phyloP scores from a whole-genome alignment of 2,113 vertebrate genomes.

The Melanotaenia duboulayi region DNA sequence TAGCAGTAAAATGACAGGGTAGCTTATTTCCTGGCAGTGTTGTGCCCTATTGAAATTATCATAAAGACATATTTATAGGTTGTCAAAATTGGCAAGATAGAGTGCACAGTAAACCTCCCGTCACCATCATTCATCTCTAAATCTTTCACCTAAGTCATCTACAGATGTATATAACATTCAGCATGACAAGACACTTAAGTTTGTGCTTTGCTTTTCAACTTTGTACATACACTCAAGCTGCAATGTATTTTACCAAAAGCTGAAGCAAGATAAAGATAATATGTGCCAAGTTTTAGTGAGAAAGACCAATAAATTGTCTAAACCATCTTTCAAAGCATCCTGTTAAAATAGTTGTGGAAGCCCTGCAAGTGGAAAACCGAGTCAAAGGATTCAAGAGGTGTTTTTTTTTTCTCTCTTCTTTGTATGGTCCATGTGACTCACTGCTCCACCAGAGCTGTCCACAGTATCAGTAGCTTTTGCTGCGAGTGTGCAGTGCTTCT shows the following conservation, averaged over 20 bases:
- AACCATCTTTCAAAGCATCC: background rate
- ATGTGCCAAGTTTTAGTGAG: background rate
- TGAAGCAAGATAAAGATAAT: background rate
- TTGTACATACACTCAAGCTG: background rate
- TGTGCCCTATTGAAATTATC: constrained; percentile 37
- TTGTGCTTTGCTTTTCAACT: background rate
- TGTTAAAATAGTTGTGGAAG: constrained; percentile 12
- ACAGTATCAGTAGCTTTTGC: constrained; percentile 65
- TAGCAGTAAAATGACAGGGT: constrained; percentile 37
- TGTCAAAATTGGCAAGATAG: background rate
- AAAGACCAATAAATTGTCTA: background rate
- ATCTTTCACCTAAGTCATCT: background rate
- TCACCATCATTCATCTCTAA: constrained; percentile 5
- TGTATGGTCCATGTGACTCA: constrained; percentile 81
- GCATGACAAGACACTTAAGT: background rate
- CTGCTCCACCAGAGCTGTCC: constrained; percentile 70
- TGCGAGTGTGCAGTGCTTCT: constrained; percentile 77
- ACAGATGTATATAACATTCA: background rate
- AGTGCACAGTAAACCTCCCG: background rate
- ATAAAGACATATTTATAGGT: constrained; percentile 28
- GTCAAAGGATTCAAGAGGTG: constrained; percentile 66
- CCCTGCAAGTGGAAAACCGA: constrained; percentile 50
- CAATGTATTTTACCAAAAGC: background rate
- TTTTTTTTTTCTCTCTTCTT: constrained; percentile 54
- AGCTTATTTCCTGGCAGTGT: constrained; percentile 57